These are phyloP conservation scores for Drosophila pseudotakahashii DNA, from an alignment of 2,888 invertebrate species.

Conservation along the genomic window DNA sequence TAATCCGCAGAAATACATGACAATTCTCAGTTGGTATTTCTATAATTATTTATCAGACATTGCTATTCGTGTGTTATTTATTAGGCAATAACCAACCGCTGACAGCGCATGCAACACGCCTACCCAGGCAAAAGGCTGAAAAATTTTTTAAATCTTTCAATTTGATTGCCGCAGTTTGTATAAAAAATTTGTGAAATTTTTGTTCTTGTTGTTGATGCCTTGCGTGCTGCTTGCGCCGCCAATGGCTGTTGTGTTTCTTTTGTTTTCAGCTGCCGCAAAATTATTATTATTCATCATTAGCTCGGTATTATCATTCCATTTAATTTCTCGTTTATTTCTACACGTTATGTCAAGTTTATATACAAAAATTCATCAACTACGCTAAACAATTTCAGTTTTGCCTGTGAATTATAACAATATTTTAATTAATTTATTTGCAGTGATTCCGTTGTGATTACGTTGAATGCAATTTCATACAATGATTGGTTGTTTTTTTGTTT, in stretches of 20 bases:
- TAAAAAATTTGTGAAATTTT: constrained; percentile 58
- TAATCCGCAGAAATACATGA: constrained; percentile 36
- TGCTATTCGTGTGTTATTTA: constrained; percentile 39
- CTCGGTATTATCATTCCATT: constrained; percentile 58
- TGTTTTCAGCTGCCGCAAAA: constrained; percentile 26
- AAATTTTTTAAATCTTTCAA: constrained; percentile 74
- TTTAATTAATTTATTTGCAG: constrained; percentile 51
- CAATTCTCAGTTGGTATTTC: constrained; percentile 55
- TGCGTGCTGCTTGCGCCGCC: constrained; percentile 24
- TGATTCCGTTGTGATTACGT: constrained; percentile 60
- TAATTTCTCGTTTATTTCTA: constrained; percentile 71
- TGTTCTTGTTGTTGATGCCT: constrained; percentile 35
- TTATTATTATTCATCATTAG: constrained; percentile 29
- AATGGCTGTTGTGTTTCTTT: constrained; percentile 1
- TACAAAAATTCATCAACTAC: constrained; percentile 81
- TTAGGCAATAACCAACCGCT: constrained; percentile 37
- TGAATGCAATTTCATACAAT: constrained; percentile 78
- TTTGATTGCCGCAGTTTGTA: constrained; percentile 69
- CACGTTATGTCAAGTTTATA: constrained; percentile 74
- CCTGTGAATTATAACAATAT: constrained; percentile 71
- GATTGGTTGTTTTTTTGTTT: constrained; percentile 53
- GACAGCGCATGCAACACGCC: constrained; percentile 51
- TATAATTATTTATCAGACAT: constrained; percentile 68
- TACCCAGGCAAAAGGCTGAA: constrained; percentile 54
- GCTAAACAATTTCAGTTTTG: constrained; percentile 79